Base-by-base conservation (phyloP, 2,797 vertebrate genomes). In the Gymnopithys bicolor region DNA sequence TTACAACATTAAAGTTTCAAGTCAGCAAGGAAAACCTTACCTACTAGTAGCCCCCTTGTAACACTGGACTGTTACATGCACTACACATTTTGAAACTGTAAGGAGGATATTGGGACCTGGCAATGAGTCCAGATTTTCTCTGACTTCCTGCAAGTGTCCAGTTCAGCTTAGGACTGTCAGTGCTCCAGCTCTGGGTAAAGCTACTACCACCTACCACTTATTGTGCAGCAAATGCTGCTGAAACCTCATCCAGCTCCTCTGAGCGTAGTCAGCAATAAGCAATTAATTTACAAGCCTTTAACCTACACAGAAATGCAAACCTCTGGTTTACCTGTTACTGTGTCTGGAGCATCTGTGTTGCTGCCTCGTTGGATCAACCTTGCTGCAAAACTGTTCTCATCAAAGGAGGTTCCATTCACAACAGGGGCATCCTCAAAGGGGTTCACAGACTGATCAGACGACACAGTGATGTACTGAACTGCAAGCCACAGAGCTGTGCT, bases 401-500 rank as follows among this genome's bases (percentile, higher is more conserved):
- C 99, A 76, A 99, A 99, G 1, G 98, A 99, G n/a, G 99, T 99
- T 95, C 99, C 99, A 7, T 99, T 99, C 41, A 98, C 98, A 41
- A 99, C 98, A 8, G 98, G 99, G 6, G 97, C 97, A 33, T 99
- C 98, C 41, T 99, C 99, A 27, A 99, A 99, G 14, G 99, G 99
- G 96, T 99, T 99, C 35, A 99, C 98, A 2, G 99, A 98, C 18
- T 97, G 97, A 97, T 99, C 99, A 4, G 99, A 98, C 0, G 99
- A 98, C 33, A 99, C 95, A 0, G 99, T 99, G 97, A 99, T 99
- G 46, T 99, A 99, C 98, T 99, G 99, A 85, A 99, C 98, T 1
- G 99, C 99, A 45, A 99, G 98, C 99, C 99, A 99, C 93, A 99
- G 97, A 39, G 99, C 98, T 6, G 99, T 99, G 97, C 99, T 99